These are phyloP conservation scores for Dryobotodes eremita DNA, from an alignment of 2,888 invertebrate species.

Conservation along the genomic window DNA sequence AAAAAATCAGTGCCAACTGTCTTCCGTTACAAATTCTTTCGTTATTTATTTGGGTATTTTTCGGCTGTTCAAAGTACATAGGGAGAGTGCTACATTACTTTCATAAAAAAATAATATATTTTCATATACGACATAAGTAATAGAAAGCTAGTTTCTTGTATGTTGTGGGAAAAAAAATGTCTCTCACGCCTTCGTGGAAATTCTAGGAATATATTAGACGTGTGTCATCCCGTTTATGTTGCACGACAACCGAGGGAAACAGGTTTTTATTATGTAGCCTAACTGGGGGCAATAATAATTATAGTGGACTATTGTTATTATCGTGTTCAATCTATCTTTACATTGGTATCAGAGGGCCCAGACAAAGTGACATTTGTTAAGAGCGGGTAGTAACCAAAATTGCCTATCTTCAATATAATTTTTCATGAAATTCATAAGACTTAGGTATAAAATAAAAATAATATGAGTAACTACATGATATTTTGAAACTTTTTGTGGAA, in stretches of 20 bases:
- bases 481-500: no score
- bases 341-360: background rate
- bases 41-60: conserved; percentile 19
- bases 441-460: no score
- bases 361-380: background rate
- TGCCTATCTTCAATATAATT: no score
- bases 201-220: background rate
- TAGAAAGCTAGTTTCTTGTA: conserved; percentile 16
- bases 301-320: background rate
- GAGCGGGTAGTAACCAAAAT: no score
- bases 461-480: no score
- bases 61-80: background rate
- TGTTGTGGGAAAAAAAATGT: conserved; percentile 24
- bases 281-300: background rate
- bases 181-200: conserved; percentile 10
- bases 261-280: background rate
- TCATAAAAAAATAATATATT: background rate
- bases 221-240: background rate
- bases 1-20: conserved; percentile 7
- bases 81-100: background rate
- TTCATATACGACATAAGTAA: conserved; percentile 3
- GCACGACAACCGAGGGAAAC: conserved; percentile 8
- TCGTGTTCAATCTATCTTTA: background rate
- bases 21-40: conserved; percentile 2
- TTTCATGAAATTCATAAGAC: no score